A percentile compares a stretch with the other conserved stretches of the same genome.
phyloP scores from a whole-genome alignment of 2,113 vertebrate genomes.

The Seriola quinqueradiata region DNA sequence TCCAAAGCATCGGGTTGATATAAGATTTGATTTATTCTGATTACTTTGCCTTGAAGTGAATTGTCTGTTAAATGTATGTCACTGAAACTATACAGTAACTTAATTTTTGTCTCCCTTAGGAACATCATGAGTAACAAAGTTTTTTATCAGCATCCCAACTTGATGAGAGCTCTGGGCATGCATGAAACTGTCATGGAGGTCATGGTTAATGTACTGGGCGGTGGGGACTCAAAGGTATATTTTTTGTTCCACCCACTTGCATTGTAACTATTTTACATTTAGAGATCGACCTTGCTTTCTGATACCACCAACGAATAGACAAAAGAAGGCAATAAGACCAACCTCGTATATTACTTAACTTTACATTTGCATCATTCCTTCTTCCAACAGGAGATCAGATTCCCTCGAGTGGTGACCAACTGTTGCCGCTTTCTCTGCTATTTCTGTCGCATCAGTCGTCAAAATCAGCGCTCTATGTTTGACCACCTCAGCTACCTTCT shows the following conservation, averaged over 20 bases:
- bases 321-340: neutral
- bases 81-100: neutral
- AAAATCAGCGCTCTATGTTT: slow-evolving; percentile 96
- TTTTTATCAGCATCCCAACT: slow-evolving; percentile 95
- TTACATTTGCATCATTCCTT: neutral
- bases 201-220: slow-evolving; percentile 95
- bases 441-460: slow-evolving; percentile 95
- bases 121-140: slow-evolving; percentile 97
- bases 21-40: neutral
- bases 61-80: neutral
- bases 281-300: neutral
- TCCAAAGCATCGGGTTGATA: slow-evolving; percentile 95
- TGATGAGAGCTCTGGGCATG: slow-evolving; percentile 95
- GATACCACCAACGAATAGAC: neutral
- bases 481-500: slow-evolving; percentile 94
- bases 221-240: slow-evolving; percentile 92
- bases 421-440: slow-evolving; percentile 96
- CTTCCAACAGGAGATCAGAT: slow-evolving; percentile 90
- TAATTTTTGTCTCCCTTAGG: slow-evolving; percentile 70
- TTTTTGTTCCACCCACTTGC: neutral
- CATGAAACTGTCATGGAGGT: slow-evolving; percentile 97
- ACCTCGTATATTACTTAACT: neutral
- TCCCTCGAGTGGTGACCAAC: slow-evolving; percentile 96
- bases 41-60: neutral
- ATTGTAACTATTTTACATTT: slow-evolving; percentile 1